These are phyloP conservation scores for Gymnogyps californianus DNA, from an alignment of 2,113 vertebrate genomes.

Conservation along the genomic window DNA sequence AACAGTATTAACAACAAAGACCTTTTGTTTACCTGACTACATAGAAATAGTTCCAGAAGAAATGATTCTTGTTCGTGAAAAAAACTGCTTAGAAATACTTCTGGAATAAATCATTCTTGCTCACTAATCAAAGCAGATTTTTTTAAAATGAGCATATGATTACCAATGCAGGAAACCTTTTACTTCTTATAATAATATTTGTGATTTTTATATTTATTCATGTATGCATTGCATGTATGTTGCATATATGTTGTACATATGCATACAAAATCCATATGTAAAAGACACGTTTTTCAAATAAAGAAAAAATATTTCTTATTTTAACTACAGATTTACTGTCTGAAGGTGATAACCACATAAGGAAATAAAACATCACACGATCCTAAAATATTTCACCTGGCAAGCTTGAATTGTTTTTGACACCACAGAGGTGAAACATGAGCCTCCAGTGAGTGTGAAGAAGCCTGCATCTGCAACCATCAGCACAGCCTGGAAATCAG, in stretches of 20 bases:
- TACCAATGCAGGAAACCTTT: neutral
- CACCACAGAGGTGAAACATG: neutral
- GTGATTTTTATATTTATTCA: neutral
- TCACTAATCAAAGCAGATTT: neutral
- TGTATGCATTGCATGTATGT: neutral
- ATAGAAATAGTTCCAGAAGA: neutral
- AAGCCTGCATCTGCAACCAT: neutral
- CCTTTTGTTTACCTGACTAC: neutral
- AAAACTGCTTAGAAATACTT: neutral
- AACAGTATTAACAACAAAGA: neutral
- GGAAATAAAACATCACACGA: neutral
- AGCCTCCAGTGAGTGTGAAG: neutral
- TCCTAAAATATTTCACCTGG: neutral
- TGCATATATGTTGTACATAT: neutral
- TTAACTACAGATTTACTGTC: neutral
- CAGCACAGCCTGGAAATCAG: neutral
- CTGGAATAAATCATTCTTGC: neutral
- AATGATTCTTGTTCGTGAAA: neutral
- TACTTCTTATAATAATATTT: neutral
- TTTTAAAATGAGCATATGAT: neutral
- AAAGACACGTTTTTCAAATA: neutral
- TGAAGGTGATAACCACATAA: neutral
- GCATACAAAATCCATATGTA: neutral
- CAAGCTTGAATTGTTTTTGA: neutral
- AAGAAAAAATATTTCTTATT: neutral